Percentiles rank a stretch among this genome's conserved stretches.
phyloP scores from a whole-genome alignment of 2,888 invertebrate species.

The Vesta saturnalis region DNA sequence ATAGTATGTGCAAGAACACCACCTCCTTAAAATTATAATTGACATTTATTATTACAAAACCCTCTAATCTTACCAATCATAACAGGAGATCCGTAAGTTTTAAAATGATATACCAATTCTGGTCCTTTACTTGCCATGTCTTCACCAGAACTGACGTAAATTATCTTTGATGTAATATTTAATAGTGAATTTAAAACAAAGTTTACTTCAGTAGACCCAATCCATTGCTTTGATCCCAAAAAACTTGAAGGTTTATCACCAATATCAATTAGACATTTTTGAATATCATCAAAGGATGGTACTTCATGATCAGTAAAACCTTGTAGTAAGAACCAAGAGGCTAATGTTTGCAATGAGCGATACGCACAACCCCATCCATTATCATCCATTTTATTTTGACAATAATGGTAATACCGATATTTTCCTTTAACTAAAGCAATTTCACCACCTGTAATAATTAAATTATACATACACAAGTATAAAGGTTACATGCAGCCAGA shows the following conservation, averaged over 20 bases:
- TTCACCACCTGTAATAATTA: constrained; percentile 65
- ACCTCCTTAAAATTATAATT: constrained; percentile 74
- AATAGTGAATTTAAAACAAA: constrained; percentile 88
- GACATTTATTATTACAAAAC: constrained; percentile 22
- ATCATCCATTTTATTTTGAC: constrained; percentile 91
- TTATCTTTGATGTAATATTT: constrained; percentile 80
- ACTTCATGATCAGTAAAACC: constrained; percentile 80
- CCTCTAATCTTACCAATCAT: constrained; percentile 91
- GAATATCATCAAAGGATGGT: constrained; percentile 86
- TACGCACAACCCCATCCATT: constrained; percentile 99
- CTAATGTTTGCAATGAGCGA: constrained; percentile 94
- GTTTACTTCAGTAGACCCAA: constrained; percentile 97
- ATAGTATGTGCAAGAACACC: constrained; percentile 98
- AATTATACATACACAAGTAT: too few species aligned
- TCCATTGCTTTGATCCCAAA: constrained; percentile 94
- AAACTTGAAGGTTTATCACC: constrained; percentile 92
- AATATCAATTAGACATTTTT: constrained; percentile 91
- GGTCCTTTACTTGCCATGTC: constrained; percentile 83
- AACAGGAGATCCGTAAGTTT: constrained; percentile 92
- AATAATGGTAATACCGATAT: constrained; percentile 96
- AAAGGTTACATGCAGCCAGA: too few species aligned
- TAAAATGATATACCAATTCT: constrained; percentile 90
- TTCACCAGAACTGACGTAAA: constrained; percentile 85
- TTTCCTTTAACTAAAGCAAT: constrained; percentile 78
- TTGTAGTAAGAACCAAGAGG: constrained; percentile 93